phyloP scores from a whole-genome alignment of 2,888 invertebrate species.

The Pterostichus niger region DNA sequence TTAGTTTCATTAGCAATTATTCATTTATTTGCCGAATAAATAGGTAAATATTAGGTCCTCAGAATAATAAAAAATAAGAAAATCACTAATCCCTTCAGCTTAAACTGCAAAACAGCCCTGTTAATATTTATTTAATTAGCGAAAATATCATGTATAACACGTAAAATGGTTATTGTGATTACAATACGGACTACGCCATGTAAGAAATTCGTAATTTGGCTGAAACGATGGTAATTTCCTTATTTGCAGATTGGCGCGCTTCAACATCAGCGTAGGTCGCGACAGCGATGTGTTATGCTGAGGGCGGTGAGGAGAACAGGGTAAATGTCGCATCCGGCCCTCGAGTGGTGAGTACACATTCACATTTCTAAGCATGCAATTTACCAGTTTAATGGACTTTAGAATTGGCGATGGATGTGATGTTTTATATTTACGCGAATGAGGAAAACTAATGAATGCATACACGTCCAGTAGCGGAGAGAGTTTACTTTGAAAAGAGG shows the following conservation, averaged over 20 bases:
- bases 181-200: background rate
- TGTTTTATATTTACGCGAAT: conserved; percentile 15
- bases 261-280: conserved; percentile 37
- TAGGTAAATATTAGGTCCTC: too few relatives aligned
- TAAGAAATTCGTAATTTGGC: conserved; percentile 62
- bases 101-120: background rate
- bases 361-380: conserved; percentile 61
- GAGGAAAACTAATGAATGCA: conserved; percentile 12
- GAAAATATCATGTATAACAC: background rate
- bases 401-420: conserved; percentile 32
- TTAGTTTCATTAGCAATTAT: too few relatives aligned
- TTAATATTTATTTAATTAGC: background rate
- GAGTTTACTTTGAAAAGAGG: too few relatives aligned
- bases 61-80: too few relatives aligned
- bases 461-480: background rate
- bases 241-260: conserved; percentile 57
- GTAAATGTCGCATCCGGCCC: conserved; percentile 45
- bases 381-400: conserved; percentile 60
- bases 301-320: conserved; percentile 3
- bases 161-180: conserved; percentile 10
- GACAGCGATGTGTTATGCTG: background rate
- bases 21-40: too few relatives aligned
- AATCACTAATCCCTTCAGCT: background rate
- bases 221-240: conserved; percentile 63
- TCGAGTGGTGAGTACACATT: conserved; percentile 41